Percentiles rank a stretch among this genome's conserved stretches.
Evolutionary conservation across 2,888 invertebrate genomes (phyloP).

Genomic region (Latheticus oryzae): DNA sequence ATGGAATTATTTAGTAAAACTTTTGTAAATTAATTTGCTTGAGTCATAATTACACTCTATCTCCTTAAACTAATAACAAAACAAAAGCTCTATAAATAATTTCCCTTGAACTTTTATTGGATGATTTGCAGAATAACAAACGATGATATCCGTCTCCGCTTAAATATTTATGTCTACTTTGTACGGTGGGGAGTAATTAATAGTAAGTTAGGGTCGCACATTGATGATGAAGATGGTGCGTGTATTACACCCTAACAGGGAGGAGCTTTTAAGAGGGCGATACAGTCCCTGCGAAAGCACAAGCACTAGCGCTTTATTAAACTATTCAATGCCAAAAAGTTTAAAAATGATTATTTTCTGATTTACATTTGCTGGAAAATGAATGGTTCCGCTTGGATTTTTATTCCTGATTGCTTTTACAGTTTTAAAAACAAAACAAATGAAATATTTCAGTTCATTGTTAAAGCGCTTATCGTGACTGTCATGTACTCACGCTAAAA

Average conservation of each 20-base stretch:
- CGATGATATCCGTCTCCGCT: constrained; percentile 9
- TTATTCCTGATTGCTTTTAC: constrained; percentile 34
- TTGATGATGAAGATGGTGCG: constrained; percentile 37
- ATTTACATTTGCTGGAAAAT: constrained; percentile 36
- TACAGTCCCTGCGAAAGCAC: constrained; percentile 22
- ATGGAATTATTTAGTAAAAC: too few relatives aligned
- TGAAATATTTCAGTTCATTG: constrained; percentile 41
- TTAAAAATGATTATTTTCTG: constrained; percentile 36
- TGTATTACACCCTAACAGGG: constrained; percentile 15
- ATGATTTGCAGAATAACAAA: constrained; percentile 22
- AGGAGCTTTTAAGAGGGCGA: constrained; percentile 12
- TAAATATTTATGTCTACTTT: constrained; percentile 26
- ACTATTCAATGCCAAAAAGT: too few relatives aligned
- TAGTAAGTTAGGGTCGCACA: constrained; percentile 22
- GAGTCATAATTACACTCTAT: too few relatives aligned
- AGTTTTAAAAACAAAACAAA: constrained; percentile 40
- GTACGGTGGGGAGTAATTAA: constrained; percentile 32
- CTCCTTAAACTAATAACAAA: too few relatives aligned
- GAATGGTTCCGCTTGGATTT: constrained; percentile 30
- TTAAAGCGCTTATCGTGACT: constrained; percentile 41
- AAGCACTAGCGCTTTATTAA: too few relatives aligned
- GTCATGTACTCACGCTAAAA: constrained; percentile 40
- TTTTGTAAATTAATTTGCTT: too few relatives aligned
- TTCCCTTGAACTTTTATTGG: constrained; percentile 1
- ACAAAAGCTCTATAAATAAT: too few relatives aligned